phyloP scores from a whole-genome alignment of 2,113 vertebrate genomes.

The Gobius niger region DNA sequence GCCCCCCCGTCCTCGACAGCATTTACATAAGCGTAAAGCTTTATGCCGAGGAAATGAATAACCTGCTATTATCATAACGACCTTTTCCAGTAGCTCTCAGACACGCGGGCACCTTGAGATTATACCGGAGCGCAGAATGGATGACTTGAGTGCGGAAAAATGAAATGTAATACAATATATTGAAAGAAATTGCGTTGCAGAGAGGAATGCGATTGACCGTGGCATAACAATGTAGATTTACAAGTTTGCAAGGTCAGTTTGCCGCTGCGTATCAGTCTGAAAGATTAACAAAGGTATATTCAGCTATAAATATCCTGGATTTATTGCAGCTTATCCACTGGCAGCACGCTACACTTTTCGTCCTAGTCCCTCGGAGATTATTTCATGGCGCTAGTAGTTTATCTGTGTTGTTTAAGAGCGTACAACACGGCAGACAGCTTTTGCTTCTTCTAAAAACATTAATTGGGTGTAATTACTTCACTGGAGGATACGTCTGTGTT shows the following conservation, averaged over 20 bases:
- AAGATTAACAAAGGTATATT: conserved; percentile 15
- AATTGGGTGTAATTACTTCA: no score
- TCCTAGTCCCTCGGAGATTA: not conserved
- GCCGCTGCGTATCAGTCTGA: not conserved
- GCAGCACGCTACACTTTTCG: not conserved
- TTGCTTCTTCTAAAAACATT: no score
- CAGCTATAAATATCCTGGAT: not conserved
- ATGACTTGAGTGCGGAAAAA: conserved; percentile 27
- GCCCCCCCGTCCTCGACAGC: conserved; percentile 28
- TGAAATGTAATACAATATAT: conserved; percentile 21
- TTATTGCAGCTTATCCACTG: not conserved
- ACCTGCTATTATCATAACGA: conserved; percentile 54
- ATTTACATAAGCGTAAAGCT: conserved; percentile 61
- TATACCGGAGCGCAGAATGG: conserved; percentile 25
- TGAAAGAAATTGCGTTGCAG: conserved; percentile 19
- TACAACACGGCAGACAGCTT: no score
- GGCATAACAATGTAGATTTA: not conserved
- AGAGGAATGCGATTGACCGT: conserved; percentile 1
- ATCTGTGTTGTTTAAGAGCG: not conserved
- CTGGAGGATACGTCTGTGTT: no score
- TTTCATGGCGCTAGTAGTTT: not conserved
- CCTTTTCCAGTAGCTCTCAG: conserved; percentile 49
- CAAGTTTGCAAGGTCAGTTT: conserved; percentile 14
- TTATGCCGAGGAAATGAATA: conserved; percentile 50
- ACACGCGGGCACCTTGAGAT: conserved; percentile 54